These are phyloP conservation scores for Euwallacea fornicatus DNA, from an alignment of 1,140 invertebrate genomes.

Conservation along the genomic window DNA sequence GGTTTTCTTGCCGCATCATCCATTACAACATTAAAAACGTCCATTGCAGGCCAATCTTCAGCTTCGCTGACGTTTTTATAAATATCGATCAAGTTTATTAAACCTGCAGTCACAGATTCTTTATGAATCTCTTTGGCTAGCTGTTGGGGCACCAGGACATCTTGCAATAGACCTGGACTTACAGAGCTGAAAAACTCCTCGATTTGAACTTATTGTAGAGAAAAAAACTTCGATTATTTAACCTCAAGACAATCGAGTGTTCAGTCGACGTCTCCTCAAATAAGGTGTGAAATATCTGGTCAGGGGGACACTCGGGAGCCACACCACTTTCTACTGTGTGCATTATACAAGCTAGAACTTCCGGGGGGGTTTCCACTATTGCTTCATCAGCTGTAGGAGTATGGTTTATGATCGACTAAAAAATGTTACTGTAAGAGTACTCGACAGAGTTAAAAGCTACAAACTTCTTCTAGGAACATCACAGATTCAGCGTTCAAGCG, in stretches of 20 bases:
- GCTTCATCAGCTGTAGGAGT: constrained; percentile 41
- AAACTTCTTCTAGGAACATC: constrained; percentile 38
- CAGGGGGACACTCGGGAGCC: constrained; percentile 38
- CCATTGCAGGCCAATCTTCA: constrained; percentile 34
- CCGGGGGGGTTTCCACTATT: constrained; percentile 41
- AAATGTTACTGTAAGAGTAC: constrained; percentile 2
- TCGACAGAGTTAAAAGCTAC: not conserved
- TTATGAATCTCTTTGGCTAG: constrained; percentile 40
- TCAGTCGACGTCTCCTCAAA: constrained; percentile 40
- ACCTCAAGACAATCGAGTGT: constrained; percentile 31
- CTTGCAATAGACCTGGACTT: constrained; percentile 45
- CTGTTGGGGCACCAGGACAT: constrained; percentile 45
- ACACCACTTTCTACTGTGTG: constrained; percentile 45
- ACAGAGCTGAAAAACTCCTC: constrained; percentile 38
- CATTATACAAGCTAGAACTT: constrained; percentile 44
- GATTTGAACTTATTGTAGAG: not conserved
- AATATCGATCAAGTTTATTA: constrained; percentile 35
- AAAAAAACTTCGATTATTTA: not conserved
- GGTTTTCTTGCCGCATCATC: constrained; percentile 25
- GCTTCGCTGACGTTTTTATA: constrained; percentile 36
- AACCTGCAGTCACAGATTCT: constrained; percentile 31
- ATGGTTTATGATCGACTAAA: constrained; percentile 39
- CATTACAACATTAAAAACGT: constrained; percentile 38
- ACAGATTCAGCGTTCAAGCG: constrained; percentile 41
- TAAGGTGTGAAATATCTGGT: constrained; percentile 45